Evolutionary conservation across 2,113 vertebrate species (phyloP).

Genomic region (Labeo catla): DNA sequence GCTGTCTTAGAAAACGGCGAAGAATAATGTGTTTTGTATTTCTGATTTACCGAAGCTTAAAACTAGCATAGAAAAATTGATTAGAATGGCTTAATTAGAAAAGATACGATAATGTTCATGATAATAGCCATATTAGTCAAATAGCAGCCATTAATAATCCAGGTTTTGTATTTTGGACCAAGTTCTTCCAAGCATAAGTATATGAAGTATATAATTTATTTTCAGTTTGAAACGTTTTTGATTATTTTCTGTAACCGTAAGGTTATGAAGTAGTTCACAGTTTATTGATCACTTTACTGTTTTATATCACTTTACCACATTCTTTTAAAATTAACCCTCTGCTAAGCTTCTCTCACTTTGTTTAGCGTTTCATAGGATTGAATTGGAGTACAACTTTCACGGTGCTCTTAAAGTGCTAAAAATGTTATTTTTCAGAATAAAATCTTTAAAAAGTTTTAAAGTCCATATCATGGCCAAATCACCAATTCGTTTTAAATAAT

Average conservation of each 20-base stretch:
- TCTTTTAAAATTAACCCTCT: not conserved
- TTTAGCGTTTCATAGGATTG: not conserved
- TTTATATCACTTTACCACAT: not conserved
- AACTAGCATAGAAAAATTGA: not conserved
- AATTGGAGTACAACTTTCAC: not conserved
- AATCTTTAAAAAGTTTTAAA: not conserved
- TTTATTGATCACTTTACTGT: too few species aligned
- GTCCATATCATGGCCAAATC: not conserved
- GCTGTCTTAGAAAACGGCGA: constrained; percentile 4
- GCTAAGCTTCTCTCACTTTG: not conserved
- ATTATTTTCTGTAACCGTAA: not conserved
- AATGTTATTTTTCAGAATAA: not conserved
- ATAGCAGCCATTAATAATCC: not conserved
- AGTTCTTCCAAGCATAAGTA: not conserved
- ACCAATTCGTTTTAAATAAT: not conserved
- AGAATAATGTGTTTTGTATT: not conserved
- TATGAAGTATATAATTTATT: not conserved
- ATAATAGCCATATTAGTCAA: constrained; percentile 25
- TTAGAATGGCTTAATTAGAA: constrained; percentile 2
- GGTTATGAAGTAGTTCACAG: not conserved
- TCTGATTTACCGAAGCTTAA: not conserved
- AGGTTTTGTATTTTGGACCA: constrained; percentile 10
- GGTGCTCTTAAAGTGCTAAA: not conserved
- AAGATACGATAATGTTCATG: not conserved
- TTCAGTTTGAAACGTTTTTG: not conserved